A percentile compares a stretch with the other conserved stretches of the same genome.
Conservation (phyloP, 2,797 vertebrate species). For the Smutsia gigantea region DNA sequence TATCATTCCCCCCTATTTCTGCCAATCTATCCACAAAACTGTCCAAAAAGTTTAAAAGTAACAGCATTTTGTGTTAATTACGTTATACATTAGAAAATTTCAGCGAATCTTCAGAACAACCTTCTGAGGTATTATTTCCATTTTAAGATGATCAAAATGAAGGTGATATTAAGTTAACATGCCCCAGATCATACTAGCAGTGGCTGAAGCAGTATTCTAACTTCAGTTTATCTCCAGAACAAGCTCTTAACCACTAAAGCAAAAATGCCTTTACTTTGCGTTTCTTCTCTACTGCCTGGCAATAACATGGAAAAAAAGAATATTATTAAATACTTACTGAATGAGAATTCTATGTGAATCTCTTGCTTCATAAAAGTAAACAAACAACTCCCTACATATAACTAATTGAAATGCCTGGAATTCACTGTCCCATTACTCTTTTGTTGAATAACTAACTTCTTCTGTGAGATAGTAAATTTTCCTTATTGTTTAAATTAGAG, state of each 20-base stretch:
- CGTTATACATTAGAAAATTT: background rate
- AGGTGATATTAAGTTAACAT: background rate
- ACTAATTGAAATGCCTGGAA: slow-evolving; percentile 4
- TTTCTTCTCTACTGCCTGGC: background rate
- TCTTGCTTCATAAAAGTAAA: background rate
- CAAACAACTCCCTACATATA: background rate
- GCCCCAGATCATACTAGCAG: background rate
- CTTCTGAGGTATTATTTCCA: background rate
- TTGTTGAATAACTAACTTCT: background rate
- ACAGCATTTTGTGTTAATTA: background rate
- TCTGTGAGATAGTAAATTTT: background rate
- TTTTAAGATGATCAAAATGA: slow-evolving; percentile 38
- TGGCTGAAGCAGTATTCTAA: slow-evolving; percentile 1
- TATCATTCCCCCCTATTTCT: background rate
- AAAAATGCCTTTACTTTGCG: background rate
- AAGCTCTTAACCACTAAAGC: background rate
- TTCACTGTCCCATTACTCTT: background rate
- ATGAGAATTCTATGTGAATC: background rate
- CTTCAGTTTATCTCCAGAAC: background rate
- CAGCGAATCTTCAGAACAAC: slow-evolving; percentile 25
- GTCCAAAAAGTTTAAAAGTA: background rate
- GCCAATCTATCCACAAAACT: slow-evolving; percentile 23
- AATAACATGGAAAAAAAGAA: slow-evolving; percentile 29
- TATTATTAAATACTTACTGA: background rate
- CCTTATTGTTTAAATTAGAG: background rate